A percentile compares a stretch with the other conserved stretches of the same genome.
phyloP scores from a whole-genome alignment of 2,797 vertebrate species.

The Bovichtus variegatus region DNA sequence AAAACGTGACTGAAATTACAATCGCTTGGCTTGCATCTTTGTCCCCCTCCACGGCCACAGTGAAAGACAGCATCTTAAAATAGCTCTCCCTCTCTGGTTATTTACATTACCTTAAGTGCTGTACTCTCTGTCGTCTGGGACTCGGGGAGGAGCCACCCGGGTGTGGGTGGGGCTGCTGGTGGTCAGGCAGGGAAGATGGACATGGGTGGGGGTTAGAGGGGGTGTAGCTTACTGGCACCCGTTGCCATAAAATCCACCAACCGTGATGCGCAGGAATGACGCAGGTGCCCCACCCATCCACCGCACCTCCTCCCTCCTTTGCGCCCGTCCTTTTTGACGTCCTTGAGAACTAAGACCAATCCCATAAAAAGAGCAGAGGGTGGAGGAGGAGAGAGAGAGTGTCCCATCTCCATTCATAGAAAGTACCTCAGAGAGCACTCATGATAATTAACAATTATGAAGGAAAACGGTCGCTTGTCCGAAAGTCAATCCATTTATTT shows the following conservation, averaged over 20 bases:
- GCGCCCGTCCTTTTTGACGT: slow-evolving; percentile 71
- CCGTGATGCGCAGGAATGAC: slow-evolving; percentile 60
- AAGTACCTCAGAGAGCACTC: slow-evolving; percentile 84
- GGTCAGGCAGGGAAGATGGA: slow-evolving; percentile 58
- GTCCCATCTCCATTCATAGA: slow-evolving; percentile 76
- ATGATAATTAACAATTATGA: slow-evolving; percentile 86
- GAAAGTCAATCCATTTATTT: slow-evolving; percentile 82
- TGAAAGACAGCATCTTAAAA: slow-evolving; percentile 84
- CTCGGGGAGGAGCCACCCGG: slow-evolving; percentile 57
- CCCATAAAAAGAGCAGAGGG: slow-evolving; percentile 74
- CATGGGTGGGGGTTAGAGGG: slow-evolving; percentile 35
- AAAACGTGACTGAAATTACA: slow-evolving; percentile 83
- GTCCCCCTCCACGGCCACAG: slow-evolving; percentile 66
- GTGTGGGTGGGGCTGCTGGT: slow-evolving; percentile 60
- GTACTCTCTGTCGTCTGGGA: slow-evolving; percentile 59
- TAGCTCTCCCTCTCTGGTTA: slow-evolving; percentile 75
- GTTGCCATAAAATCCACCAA: slow-evolving; percentile 54
- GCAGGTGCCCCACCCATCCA: slow-evolving; percentile 66
- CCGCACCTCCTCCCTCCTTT: slow-evolving; percentile 54
- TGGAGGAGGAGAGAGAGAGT: slow-evolving; percentile 40
- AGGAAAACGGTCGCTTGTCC: slow-evolving; percentile 70
- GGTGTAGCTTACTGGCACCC: slow-evolving; percentile 48
- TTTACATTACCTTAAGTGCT: slow-evolving; percentile 86
- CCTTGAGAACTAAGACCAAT: slow-evolving; percentile 85
- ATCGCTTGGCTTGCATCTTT: slow-evolving; percentile 82